Evolutionary conservation across 2,888 invertebrate genomes (phyloP), one percentile per base, ranked within the genome.

Genomic region (Oegoconia quadripuncta): DNA sequence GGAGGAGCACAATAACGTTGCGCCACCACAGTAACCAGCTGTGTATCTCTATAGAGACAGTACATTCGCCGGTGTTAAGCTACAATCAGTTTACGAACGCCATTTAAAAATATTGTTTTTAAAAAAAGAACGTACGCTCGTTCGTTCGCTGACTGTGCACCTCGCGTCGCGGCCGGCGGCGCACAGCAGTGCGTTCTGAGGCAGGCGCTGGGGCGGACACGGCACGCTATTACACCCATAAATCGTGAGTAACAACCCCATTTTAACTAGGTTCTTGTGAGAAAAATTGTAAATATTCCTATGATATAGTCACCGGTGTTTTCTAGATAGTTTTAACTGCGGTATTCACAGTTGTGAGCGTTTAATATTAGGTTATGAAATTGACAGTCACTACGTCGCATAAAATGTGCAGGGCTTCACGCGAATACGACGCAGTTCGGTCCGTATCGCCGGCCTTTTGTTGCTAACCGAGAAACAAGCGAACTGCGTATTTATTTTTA

Each of bases 301-400:
- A 32, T 40, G 42, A 30, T 36, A 11, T 12, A 14, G 22, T 20
- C 26, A 42, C 59, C 54, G 53, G 55, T 52, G 48, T 46, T 6
- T 28, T 48, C 35, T 42, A 35, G 36, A 26, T 37, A 25, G 30
- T 46, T 25, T 52, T 42, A 49, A 42, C 41, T 27, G 34, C 15
- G 38, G 36, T 41, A 29, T 31, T 11, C 20, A 27, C 15, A 31
- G 5, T 41, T 34, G 39, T 52, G 58, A 42, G 55, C 39, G 48
- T 55, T 50, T 58, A 26, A 48, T 73, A 75, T 70, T 65, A 77
- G 73, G 74, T 78, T 77, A 74, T 34, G 50, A 44, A 54, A 48
- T 53, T 71, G 76, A 65, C 65, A 71, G 72, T 76, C 75, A 81
- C 71, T 84, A 75, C 84, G 83, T 60, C 78, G 78, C 62, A 74